These are phyloP conservation scores for Ips nitidus DNA, from an alignment of 1,140 invertebrate genomes.

Conservation along the genomic window DNA sequence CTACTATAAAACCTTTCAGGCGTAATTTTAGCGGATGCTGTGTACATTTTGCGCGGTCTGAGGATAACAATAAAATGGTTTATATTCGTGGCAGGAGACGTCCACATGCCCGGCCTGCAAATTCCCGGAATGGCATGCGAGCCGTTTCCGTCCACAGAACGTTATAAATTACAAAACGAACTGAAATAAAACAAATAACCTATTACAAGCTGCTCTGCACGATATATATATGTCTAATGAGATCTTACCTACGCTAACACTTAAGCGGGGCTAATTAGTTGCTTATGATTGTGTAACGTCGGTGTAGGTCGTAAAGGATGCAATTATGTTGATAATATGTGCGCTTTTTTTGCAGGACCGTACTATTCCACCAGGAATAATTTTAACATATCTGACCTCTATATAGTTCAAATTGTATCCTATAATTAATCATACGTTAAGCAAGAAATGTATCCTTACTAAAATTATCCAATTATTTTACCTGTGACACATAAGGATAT, in stretches of 20 bases:
- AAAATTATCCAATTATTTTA: too few relatives aligned
- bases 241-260: slow-evolving; percentile 26
- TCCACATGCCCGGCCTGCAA: neutral
- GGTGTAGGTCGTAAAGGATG: slow-evolving; percentile 24
- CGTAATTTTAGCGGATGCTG: too few relatives aligned
- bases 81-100: too few relatives aligned
- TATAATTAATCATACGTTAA: too few relatives aligned
- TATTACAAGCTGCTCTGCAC: slow-evolving; percentile 9
- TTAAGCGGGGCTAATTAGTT: slow-evolving; percentile 21
- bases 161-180: slow-evolving; percentile 14
- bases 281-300: slow-evolving; percentile 18
- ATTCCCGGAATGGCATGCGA: slow-evolving; percentile 3
- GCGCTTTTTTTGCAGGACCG: neutral
- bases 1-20: too few relatives aligned
- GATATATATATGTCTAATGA: slow-evolving; percentile 17
- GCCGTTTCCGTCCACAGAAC: slow-evolving; percentile 1
- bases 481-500: too few relatives aligned
- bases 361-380: neutral
- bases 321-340: slow-evolving; percentile 14
- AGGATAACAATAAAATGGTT: too few relatives aligned
- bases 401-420: too few relatives aligned
- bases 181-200: slow-evolving; percentile 19
- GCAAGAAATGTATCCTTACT: too few relatives aligned
- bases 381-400: too few relatives aligned
- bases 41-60: too few relatives aligned